These are phyloP conservation scores for Gobius niger DNA, from an alignment of 2,113 vertebrate genomes.

Conservation along the genomic window DNA sequence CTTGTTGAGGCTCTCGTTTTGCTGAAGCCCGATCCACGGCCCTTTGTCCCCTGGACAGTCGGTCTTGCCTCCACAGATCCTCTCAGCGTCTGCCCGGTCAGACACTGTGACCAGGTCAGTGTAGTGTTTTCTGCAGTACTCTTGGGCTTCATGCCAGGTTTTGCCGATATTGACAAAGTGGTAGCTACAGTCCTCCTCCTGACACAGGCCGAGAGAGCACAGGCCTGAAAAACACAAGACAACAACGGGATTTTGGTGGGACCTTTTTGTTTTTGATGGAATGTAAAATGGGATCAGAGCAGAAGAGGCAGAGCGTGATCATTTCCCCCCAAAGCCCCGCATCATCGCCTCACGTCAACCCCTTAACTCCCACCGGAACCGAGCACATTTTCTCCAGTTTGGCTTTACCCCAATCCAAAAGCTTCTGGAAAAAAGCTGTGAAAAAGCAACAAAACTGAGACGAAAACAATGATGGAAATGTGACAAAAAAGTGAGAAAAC, in stretches of 20 bases:
- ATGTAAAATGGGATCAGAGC: no score
- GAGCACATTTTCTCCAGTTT: no score
- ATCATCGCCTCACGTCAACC: no score
- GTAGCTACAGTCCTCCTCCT: neutral
- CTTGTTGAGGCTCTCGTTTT: neutral
- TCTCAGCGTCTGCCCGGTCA: neutral
- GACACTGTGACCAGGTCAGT: neutral
- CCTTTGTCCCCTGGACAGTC: neutral
- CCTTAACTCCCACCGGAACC: no score
- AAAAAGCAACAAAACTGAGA: no score
- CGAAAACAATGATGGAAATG: no score
- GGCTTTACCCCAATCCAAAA: no score
- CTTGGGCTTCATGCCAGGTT: neutral
- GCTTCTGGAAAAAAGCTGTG: no score
- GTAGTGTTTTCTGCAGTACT: neutral
- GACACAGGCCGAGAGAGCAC: neutral
- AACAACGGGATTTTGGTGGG: neutral
- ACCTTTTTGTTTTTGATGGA: no score
- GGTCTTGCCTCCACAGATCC: neutral
- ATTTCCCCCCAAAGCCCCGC: no score
- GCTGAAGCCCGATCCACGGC: neutral
- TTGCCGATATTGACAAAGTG: neutral
- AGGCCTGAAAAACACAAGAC: neutral
- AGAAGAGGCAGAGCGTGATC: no score
- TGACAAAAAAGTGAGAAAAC: no score